These are phyloP conservation scores for Orthosia gothica DNA, from an alignment of 2,888 invertebrate species.

Conservation along the genomic window DNA sequence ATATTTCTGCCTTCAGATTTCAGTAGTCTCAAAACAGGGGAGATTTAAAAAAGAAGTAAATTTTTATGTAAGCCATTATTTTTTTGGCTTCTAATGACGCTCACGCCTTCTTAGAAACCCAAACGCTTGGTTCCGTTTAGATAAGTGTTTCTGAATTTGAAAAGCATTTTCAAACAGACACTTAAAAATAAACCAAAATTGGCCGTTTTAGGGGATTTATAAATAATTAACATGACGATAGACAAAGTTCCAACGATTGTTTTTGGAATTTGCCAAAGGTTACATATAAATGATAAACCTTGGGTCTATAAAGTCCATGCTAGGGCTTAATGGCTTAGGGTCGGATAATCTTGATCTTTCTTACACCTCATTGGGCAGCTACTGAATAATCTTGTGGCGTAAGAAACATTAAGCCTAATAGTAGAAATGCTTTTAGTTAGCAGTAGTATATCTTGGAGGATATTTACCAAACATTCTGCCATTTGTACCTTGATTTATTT, in stretches of 20 bases:
- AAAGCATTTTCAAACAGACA: not conserved
- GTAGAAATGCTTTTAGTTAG: too few species aligned
- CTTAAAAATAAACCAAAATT: not conserved
- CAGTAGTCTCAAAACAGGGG: too few species aligned
- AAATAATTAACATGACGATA: too few species aligned
- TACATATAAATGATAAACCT: constrained; percentile 2
- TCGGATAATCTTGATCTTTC: constrained; percentile 11
- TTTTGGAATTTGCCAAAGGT: not conserved
- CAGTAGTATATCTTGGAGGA: not conserved
- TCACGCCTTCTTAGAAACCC: too few species aligned
- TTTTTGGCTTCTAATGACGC: too few species aligned
- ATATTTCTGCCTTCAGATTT: too few species aligned
- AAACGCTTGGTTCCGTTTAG: too few species aligned
- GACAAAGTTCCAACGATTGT: not conserved
- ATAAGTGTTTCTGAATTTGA: not conserved
- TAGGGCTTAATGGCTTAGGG: constrained; percentile 18
- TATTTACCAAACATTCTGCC: not conserved
- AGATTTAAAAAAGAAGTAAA: too few species aligned
- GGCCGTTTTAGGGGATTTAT: too few species aligned
- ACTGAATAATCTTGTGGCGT: constrained; percentile 4
- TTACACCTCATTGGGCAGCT: not conserved
- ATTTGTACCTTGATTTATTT: too few species aligned
- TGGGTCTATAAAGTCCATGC: too few species aligned
- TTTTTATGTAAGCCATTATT: too few species aligned
- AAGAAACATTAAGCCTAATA: not conserved